A percentile compares a stretch with the other conserved stretches of the same genome.
Conservation (phyloP, 2,888 invertebrate genomes). For the Cyrtodaria siliqua region DNA sequence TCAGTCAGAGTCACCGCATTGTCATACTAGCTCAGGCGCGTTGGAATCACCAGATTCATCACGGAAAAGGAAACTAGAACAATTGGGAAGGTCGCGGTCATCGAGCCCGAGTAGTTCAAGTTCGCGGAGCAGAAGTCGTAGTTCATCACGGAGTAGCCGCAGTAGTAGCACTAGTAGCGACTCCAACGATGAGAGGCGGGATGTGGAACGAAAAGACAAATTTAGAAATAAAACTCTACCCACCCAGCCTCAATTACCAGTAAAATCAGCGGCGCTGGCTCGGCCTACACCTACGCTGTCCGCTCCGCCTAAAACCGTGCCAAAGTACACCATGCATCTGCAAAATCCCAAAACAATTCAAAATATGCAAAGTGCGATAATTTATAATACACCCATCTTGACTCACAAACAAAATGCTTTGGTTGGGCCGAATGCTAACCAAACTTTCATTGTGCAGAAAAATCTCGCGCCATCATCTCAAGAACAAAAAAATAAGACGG, state of each 20-base stretch:
- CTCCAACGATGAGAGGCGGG: slow-evolving; percentile 54
- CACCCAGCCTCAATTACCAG: slow-evolving; percentile 36
- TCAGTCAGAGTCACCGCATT: neutral
- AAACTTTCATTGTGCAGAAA: slow-evolving; percentile 11
- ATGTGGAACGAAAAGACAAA: slow-evolving; percentile 42
- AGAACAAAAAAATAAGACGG: too few relatives aligned
- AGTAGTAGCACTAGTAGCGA: slow-evolving; percentile 67
- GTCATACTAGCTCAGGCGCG: neutral
- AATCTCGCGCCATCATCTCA: neutral
- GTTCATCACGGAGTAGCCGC: slow-evolving; percentile 62
- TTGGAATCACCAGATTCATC: slow-evolving; percentile 2
- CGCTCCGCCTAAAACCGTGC: slow-evolving; percentile 21
- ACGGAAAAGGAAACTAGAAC: neutral
- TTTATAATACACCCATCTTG: slow-evolving; percentile 33
- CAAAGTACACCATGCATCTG: slow-evolving; percentile 52
- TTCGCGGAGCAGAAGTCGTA: slow-evolving; percentile 58
- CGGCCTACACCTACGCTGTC: neutral
- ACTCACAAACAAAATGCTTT: slow-evolving; percentile 16
- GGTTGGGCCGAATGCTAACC: slow-evolving; percentile 5
- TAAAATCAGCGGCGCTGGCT: slow-evolving; percentile 13
- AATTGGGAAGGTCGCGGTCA: slow-evolving; percentile 29
- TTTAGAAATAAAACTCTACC: slow-evolving; percentile 52
- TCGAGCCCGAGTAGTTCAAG: slow-evolving; percentile 47
- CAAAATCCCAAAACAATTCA: slow-evolving; percentile 27
- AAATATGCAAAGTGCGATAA: slow-evolving; percentile 30